Conservation (phyloP, 2,797 vertebrate genomes). For the Holocentrus rufus region DNA sequence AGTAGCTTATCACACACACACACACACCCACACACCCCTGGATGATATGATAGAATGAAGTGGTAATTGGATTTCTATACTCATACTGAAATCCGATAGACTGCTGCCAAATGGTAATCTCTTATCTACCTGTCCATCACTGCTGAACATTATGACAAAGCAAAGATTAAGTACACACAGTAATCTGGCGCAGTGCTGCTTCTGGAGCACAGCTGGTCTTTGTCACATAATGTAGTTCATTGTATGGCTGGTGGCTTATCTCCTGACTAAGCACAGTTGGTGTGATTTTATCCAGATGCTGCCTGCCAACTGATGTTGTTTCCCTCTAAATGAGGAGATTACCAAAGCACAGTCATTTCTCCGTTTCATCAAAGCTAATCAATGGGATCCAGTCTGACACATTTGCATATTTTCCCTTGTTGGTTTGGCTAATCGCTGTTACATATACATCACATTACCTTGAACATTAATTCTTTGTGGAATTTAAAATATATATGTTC, state of each 20-base stretch:
- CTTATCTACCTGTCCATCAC: conserved; percentile 67
- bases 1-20: conserved; percentile 41
- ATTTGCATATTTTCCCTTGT: conserved; percentile 39
- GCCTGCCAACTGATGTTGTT: conserved; percentile 41
- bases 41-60: conserved; percentile 56
- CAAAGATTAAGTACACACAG: conserved; percentile 29
- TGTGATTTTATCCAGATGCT: conserved; percentile 61
- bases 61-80: conserved; percentile 73
- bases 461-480: too few species aligned
- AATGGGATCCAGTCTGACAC: conserved; percentile 31
- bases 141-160: conserved; percentile 36
- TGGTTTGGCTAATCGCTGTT: conserved; percentile 27
- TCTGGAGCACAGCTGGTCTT: conserved; percentile 51
- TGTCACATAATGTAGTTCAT: conserved; percentile 44
- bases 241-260: conserved; percentile 31
- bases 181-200: conserved; percentile 42
- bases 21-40: conserved; percentile 12
- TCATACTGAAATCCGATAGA: conserved; percentile 70
- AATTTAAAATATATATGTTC: conserved; percentile 11
- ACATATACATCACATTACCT: conserved; percentile 12
- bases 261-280: conserved; percentile 44
- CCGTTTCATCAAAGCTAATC: conserved; percentile 27
- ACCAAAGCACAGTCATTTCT: conserved; percentile 14
- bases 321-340: conserved; percentile 20
- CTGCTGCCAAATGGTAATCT: conserved; percentile 65